These are phyloP conservation scores for Caprella mutica DNA, from an alignment of 2,888 invertebrate genomes.

Conservation along the genomic window DNA sequence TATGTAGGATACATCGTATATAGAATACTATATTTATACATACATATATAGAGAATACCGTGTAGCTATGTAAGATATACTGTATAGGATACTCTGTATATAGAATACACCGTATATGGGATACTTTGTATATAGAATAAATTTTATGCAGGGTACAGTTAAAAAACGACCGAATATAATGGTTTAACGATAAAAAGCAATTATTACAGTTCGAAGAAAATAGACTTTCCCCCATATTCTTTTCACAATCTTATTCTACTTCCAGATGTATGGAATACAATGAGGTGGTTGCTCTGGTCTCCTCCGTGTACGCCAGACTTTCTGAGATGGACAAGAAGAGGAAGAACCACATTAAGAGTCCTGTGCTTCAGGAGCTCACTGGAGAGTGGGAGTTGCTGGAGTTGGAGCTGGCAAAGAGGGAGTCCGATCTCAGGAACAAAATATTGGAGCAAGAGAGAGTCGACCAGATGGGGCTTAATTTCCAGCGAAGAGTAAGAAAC, in stretches of 20 bases:
- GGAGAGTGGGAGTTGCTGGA: conserved; percentile 85
- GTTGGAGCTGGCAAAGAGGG: conserved; percentile 82
- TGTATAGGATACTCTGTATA: too few species aligned
- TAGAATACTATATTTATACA: too few species aligned
- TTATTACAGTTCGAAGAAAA: too few species aligned
- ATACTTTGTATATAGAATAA: too few species aligned
- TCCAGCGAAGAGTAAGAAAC: conserved; percentile 67
- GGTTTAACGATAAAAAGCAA: too few species aligned
- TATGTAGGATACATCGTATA: too few species aligned
- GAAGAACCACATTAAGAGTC: conserved; percentile 47
- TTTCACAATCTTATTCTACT: conserved; percentile 45
- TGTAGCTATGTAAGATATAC: too few species aligned
- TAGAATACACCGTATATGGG: too few species aligned
- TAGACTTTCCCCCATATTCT: too few species aligned
- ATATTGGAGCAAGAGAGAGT: conserved; percentile 78
- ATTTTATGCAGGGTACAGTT: too few species aligned
- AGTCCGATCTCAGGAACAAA: conserved; percentile 81
- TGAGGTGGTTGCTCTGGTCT: conserved; percentile 90
- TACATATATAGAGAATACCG: too few species aligned
- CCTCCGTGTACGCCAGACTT: conserved; percentile 77
- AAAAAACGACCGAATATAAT: too few species aligned
- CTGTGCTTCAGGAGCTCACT: conserved; percentile 87
- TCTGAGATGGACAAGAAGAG: conserved; percentile 80
- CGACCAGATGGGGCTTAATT: conserved; percentile 88
- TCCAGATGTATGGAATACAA: conserved; percentile 82